Evolutionary conservation across 2,113 vertebrate genomes (phyloP), one percentile per base, ranked within the genome.

Genomic region (Dendropsophus ebraccatus): DNA sequence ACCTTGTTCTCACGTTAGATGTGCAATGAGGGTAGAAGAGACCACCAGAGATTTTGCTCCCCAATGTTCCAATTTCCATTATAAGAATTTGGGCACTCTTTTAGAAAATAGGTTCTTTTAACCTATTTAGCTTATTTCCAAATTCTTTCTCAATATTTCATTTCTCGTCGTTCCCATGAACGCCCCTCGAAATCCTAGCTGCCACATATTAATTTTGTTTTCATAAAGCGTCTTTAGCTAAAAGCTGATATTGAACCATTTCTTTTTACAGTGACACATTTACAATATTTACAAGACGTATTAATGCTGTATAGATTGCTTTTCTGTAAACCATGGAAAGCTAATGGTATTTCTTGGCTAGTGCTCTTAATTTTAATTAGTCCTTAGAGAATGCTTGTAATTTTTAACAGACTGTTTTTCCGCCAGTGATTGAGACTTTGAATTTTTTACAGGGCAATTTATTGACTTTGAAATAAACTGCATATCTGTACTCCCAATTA

Each of bases 321-420:
- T 67, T 9, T 82, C 60, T 50, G 45, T 52, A 69, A 70, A 32
- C 60, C 80, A 70, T 49, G 62, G 60, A 25, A 82, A 70, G 67
- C n/a, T 13, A 50, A 82, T 69, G 80, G 21, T 23, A 50, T 69
- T 49, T 69, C 62, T 70, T 82, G 80, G 80, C 80, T n/a, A 35
- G 23, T 69, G 41, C 49, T 65, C 78, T 45, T 47, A 81, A 81
- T 47, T 62, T 81, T 81, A 83, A 83, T 83, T 74, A 74, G 70
- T 83, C 82, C 82, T 54, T 28, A 6, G 50, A 56, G 82, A 47
- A n/a, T 41, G 23, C 21, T 37, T 60, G 82, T 74, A 74, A 75
- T 60, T 60, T 58, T 83, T 83, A 82, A 37, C 52, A 56, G 69
- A 83, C 69, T 58, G 35, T 74, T 83, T 74, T 83, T 83, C 32